Conservation (phyloP, 2,888 invertebrate genomes). For the Dryobota labecula region DNA sequence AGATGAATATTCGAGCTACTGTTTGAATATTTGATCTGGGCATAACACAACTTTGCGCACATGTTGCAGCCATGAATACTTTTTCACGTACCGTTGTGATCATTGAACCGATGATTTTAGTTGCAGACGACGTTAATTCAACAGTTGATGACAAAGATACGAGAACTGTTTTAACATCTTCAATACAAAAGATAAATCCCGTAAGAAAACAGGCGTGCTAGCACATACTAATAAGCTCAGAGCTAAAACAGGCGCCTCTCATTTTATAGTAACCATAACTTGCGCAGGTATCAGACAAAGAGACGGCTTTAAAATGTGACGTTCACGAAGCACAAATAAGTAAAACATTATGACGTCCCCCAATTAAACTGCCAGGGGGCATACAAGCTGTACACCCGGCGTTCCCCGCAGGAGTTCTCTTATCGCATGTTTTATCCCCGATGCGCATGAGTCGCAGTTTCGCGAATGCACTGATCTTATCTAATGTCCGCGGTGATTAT, state of each 20-base stretch:
- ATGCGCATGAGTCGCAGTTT: slow-evolving; percentile 69
- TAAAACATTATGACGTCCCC: slow-evolving; percentile 78
- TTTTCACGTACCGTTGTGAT: neutral
- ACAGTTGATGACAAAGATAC: slow-evolving; percentile 5
- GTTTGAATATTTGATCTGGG: neutral
- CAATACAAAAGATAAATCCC: slow-evolving; percentile 19
- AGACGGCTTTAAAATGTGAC: slow-evolving; percentile 52
- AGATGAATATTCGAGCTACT: neutral
- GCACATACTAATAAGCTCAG: slow-evolving; percentile 38
- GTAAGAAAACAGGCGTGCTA: slow-evolving; percentile 21
- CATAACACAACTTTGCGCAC: neutral
- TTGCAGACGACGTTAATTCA: slow-evolving; percentile 11
- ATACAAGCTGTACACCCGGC: slow-evolving; percentile 55
- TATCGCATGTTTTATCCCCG: slow-evolving; percentile 54
- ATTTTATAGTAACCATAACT: slow-evolving; percentile 16
- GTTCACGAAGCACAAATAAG: slow-evolving; percentile 60
- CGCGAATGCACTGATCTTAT: slow-evolving; percentile 79
- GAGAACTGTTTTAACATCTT: neutral
- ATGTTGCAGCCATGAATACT: too few relatives aligned
- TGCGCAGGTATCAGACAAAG: slow-evolving; percentile 14
- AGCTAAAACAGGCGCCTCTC: slow-evolving; percentile 10
- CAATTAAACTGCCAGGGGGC: slow-evolving; percentile 79
- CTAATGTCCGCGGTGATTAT: slow-evolving; percentile 80
- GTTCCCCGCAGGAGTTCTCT: slow-evolving; percentile 74
- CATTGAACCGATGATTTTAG: neutral